Base-by-base conservation (phyloP, 1,140 invertebrate species). In the Caenorhabditis briggsae region DNA sequence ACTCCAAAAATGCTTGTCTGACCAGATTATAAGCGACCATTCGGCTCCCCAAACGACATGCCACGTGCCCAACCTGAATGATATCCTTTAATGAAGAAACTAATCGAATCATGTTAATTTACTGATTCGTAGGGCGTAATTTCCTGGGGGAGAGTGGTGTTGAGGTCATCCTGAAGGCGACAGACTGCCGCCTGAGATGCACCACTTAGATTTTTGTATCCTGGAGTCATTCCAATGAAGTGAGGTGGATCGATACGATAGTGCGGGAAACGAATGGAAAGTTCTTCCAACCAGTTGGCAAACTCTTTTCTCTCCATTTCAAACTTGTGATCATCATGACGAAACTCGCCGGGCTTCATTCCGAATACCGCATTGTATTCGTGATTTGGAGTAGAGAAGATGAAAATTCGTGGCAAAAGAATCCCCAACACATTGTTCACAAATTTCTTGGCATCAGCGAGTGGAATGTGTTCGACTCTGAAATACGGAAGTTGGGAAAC, bases 321-420 rank as follows among this genome's bases (percentile, higher is more conserved):
- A 25, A 85, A 87, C 41, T 87, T 59, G 65, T 87, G 86, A 53
- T 87, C 86, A 55, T 82, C 86, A 25, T 87, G 86, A 5, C 86
- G 86, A 64, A 87, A 87, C 55, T 58, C 43, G 25, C 64, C 82
- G 14, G 59, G 82, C 20, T 84, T 59, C 82, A 82, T 82, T 43
- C 86, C 74, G 33, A 84, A 87, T 12, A 70, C 86, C 8, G 43
- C 55, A 53, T 87, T 87, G 23, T 87, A 87, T 65, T 87, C 86
- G 43, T 78, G 65, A 55, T 87, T 87, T 50, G 86, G 86, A 23
- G 86, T 87, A n/a, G 86, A 87, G 16, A 87, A 64, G 18, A 87
- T 87, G 55, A 84, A 87, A 16, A 82, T 53, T 25, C 61, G 33
- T 14, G 86, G 86, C 8, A 48, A 25, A n/a, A 87, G 23, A 43